A percentile compares a stretch with the other conserved stretches of the same genome.
These are phyloP conservation scores for Ryuthela nishihirai DNA, from an alignment of 2,888 invertebrate species.

Conservation along the genomic window DNA sequence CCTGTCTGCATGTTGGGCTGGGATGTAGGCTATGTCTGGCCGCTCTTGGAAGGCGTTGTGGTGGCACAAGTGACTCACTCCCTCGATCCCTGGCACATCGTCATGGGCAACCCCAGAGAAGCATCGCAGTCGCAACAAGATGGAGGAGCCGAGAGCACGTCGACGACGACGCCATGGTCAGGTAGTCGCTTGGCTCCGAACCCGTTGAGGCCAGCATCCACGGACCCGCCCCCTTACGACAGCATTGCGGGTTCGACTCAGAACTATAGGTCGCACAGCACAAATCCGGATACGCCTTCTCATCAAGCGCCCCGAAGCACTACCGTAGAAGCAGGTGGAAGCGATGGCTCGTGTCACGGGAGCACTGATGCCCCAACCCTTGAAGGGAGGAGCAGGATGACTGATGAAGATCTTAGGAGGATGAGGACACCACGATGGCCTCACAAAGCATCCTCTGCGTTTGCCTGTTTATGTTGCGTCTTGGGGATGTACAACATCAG, in stretches of 20 bases:
- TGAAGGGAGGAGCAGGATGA: too few relatives aligned
- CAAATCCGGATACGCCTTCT: too few relatives aligned
- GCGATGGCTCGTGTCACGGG: too few relatives aligned
- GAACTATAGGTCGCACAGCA: too few relatives aligned
- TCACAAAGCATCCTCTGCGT: conserved; percentile 28
- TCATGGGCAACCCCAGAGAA: conserved; percentile 31
- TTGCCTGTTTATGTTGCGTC: conserved; percentile 35
- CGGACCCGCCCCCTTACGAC: conserved; percentile 28
- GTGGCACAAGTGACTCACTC: conserved; percentile 1
- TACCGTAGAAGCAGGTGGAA: too few relatives aligned
- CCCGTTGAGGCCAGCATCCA: not conserved
- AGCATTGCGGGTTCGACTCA: conserved; percentile 10
- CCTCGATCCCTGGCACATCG: conserved; percentile 23
- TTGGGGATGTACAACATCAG: conserved; percentile 31
- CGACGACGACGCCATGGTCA: not conserved
- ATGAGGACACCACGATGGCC: conserved; percentile 33
- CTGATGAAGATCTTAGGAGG: not conserved
- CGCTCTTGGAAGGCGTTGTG: conserved; percentile 27
- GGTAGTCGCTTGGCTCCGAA: not conserved
- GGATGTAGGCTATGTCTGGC: conserved; percentile 37
- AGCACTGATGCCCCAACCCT: too few relatives aligned
- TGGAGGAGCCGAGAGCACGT: conserved; percentile 1
- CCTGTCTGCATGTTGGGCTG: conserved; percentile 36
- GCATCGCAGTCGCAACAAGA: not conserved
- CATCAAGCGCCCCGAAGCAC: too few relatives aligned